Evolutionary conservation across 37 sponge, comb jelly and placozoan genomes (phyloP).

Genomic region (Crambe crambe): DNA sequence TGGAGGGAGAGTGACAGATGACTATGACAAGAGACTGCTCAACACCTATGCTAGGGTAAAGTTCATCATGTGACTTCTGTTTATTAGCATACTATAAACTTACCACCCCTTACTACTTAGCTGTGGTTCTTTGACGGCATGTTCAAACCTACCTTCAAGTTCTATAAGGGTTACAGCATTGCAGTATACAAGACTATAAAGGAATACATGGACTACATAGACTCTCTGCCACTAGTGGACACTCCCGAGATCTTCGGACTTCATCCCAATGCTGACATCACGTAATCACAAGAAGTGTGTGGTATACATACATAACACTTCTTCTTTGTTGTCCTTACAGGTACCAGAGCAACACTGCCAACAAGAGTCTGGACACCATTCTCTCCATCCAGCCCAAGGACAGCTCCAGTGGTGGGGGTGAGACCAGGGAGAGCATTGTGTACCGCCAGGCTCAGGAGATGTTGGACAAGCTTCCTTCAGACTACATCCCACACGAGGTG

Average conservation of each 20-base stretch:
- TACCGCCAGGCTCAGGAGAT: conserved; percentile 95
- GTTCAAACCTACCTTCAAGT: conserved; percentile 87
- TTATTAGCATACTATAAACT: background rate
- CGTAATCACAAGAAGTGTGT: conserved; percentile 33
- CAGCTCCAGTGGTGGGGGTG: conserved; percentile 93
- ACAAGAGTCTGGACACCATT: conserved; percentile 85
- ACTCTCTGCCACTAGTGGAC: conserved; percentile 90
- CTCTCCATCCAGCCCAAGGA: conserved; percentile 99
- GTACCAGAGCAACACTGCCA: conserved; percentile 92
- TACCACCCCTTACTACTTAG: conserved; percentile 8
- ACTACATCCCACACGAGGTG: conserved; percentile 97
- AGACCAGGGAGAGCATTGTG: conserved; percentile 96
- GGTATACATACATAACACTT: background rate
- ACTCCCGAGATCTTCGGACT: conserved; percentile 98
- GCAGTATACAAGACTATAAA: conserved; percentile 80
- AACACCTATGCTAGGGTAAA: conserved; percentile 90
- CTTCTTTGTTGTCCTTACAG: conserved; percentile 12
- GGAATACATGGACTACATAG: conserved; percentile 91
- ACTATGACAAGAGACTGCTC: conserved; percentile 93
- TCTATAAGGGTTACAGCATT: conserved; percentile 96
- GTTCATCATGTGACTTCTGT: too few relatives aligned
- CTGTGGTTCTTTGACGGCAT: conserved; percentile 96
- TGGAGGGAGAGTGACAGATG: conserved; percentile 97
- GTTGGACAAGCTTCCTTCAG: conserved; percentile 89
- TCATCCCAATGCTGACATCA: conserved; percentile 99